Evolutionary conservation across 2,888 invertebrate species (phyloP), one percentile per base, ranked within the genome.

Genomic region (Laspeyria flexula): DNA sequence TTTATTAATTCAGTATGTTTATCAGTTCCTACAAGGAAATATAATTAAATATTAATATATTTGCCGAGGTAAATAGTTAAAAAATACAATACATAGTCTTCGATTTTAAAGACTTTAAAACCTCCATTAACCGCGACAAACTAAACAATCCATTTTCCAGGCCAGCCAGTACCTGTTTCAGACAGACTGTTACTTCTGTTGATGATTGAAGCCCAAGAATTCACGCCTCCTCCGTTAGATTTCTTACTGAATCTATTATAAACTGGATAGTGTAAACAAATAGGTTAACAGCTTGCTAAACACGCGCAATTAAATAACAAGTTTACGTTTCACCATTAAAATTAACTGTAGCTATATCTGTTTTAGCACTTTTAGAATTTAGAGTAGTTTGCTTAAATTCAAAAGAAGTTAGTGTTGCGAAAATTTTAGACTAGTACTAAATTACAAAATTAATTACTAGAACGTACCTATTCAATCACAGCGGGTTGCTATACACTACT

Each of bases 251-350:
- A 57, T 41, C 27, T 44, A 34, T 49, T 53, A 59, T 56, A 59
- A 58, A 60, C 63, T 56, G 16, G 39, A 43, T 23, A 49, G 30
- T 31, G 30, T 68, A 65, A 68, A 68, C 66, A 70, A 43, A 13
- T 59, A 40, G 60, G 53, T 68, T 62, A 62, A 69, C 62, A 62
- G 57, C 46, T 55, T 52, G 55, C 63, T 60, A 63, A 65, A 68
- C 51, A 50, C 53, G 11, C 33, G 58, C 60, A 60, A 68, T 64
- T 67, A 66, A 66, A 68, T 52, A 55, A 53, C 40, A 33, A 55
- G 61, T 60, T 65, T 64, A 57, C 39, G 51, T 57, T 64, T 39
- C 5, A 43, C 44, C 43, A 65, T 67, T 47, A 47, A 55, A 54
- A 66, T 59, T 45, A 37, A 44, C 48, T 33, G 30, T 42, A 29